Evolutionary conservation across 2,113 vertebrate species (phyloP).

Genomic region (human): DNA sequence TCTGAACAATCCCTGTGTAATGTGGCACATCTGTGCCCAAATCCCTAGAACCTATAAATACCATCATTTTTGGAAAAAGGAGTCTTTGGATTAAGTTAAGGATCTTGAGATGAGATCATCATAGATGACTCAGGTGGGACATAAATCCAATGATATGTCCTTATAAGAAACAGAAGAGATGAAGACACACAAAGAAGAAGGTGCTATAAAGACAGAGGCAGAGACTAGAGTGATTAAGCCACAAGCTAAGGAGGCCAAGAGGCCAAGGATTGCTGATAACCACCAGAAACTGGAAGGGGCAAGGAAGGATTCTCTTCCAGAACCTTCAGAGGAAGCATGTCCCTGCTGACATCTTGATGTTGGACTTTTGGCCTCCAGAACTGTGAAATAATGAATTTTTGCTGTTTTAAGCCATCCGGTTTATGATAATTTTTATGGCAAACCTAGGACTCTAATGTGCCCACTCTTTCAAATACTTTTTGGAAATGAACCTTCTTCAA

Average conservation of each 20-base stretch:
- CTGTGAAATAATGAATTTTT: neutral
- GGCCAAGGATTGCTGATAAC: too few relatives aligned
- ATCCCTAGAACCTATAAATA: neutral
- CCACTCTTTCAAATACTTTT: neutral
- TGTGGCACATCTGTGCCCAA: neutral
- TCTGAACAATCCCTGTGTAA: neutral
- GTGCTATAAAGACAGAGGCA: neutral
- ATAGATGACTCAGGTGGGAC: neutral
- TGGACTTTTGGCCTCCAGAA: neutral
- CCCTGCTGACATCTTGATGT: neutral
- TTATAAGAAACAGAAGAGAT: neutral
- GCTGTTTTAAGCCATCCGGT: neutral
- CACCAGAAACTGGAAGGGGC: neutral
- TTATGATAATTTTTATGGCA: neutral
- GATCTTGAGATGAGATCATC: neutral
- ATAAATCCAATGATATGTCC: neutral
- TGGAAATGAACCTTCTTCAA: neutral
- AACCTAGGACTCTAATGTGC: neutral
- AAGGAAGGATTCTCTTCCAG: neutral
- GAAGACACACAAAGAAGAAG: neutral
- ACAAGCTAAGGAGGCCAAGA: neutral
- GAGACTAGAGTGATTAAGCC: neutral
- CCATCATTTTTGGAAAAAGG: neutral
- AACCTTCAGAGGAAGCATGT: accelerated
- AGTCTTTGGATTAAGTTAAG: neutral